Percentiles rank a stretch among this genome's conserved stretches.
phyloP scores from a whole-genome alignment of 2,888 invertebrate genomes.

The Apamea crenata region DNA sequence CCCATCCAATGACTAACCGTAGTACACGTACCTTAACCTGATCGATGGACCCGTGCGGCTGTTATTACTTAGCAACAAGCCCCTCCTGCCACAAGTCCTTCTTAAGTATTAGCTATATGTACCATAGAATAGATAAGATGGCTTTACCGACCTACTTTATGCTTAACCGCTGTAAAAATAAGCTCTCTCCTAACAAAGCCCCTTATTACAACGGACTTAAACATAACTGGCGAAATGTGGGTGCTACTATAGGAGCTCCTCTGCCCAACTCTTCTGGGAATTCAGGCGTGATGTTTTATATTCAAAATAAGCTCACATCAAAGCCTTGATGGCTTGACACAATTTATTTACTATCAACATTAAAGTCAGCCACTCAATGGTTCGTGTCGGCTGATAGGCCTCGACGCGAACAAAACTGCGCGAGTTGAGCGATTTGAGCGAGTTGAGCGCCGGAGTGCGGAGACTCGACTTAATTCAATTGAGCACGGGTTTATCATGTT shows the following conservation, averaged over 20 bases:
- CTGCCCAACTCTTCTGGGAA: not conserved
- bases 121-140: too few species aligned
- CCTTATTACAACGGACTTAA: not conserved
- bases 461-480: constrained; percentile 66
- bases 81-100: too few species aligned
- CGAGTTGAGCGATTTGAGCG: constrained; percentile 34
- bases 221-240: not conserved
- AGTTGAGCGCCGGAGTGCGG: constrained; percentile 50
- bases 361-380: constrained; percentile 42
- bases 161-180: not conserved
- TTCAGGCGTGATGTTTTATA: not conserved
- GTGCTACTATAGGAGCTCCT: not conserved
- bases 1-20: too few species aligned
- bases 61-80: too few species aligned
- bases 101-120: too few species aligned
- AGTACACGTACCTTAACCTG: too few species aligned
- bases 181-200: not conserved
- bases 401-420: constrained; percentile 41
- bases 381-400: constrained; percentile 52
- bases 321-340: constrained; percentile 12
- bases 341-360: constrained; percentile 44
- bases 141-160: not conserved
- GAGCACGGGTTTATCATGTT: constrained; percentile 66
- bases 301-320: constrained; percentile 6
- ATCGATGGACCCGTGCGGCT: too few species aligned